Evolutionary conservation across 1,140 invertebrate species (phyloP), one percentile per base, ranked within the genome.

Genomic region (Penaeus chinensis): DNA sequence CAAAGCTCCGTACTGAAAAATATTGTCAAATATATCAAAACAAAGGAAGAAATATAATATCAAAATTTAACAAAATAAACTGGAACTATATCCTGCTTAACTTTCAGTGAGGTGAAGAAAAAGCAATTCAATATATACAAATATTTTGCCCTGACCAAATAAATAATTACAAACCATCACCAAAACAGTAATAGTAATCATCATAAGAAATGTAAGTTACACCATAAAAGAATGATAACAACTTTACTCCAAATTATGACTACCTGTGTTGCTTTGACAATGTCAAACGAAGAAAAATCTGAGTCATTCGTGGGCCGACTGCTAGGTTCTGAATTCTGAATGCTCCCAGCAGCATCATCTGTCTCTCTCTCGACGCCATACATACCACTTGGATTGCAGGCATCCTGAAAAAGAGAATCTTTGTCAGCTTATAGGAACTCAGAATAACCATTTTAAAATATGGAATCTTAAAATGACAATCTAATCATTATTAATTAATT

Each of bases 221-320:
- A 37, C 4, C 62, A 74, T n/a, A 71, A 74, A 11, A 18, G 74
- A 71, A 63, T 22, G 76, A 16, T 78, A 42, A 54, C 24, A 74
- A 62, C 20, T 63, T 27, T 3, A 63, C 54, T 74, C 37, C 65
- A 24, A 66, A 18, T 80, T 22, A 69, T 65, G 20, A 63, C 91
- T 93, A 95, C 95, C 93, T 97, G 96, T 37, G 97, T 98, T 7
- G 98, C 98, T 93, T 97, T 97, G 37, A 99, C 96, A 90, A 98
- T 98, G 91, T 98, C 97, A 93, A 97, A 98, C 82, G 95, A 89
- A 54, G 88, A 89, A 79, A 89, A 90, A 61, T 90, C 90, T 2
- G 90, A 95, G 91, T 95, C 95, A 19, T 91, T 89, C 13, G 92
- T 87, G 60, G 92, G 89, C 81, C 91, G 91, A 32, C 82, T 88